Evolutionary conservation across 1,140 invertebrate genomes (phyloP), one percentile per base, ranked within the genome.

Genomic region (Augochlora pura): DNA sequence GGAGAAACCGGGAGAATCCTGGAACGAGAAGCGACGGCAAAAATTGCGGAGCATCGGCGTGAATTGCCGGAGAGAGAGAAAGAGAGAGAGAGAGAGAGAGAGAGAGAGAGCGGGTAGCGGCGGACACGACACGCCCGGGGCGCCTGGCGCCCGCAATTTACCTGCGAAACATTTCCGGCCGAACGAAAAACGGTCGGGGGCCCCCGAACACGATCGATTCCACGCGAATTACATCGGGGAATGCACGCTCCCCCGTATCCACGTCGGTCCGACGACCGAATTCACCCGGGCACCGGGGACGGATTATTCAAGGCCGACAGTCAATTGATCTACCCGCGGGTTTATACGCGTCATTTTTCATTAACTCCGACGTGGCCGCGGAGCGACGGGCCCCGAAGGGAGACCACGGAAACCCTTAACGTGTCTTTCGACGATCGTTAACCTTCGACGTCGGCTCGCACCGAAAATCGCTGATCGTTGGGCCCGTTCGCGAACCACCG

Each of bases 221-320:
- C 83, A 85, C 83, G 83, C 84, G 83, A 85, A 85, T 85, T 85
- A 84, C 82, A 85, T 80, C 77, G 57, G 77, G 82, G 83, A 85
- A 85, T 85, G 82, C 82, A 77, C 67, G 71, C 71, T 62, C 76
- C 71, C 71, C n/a, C n/a, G n/a, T n/a, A 80, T 84, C 84, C 82
- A n/a, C n/a, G 63, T 84, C 82, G 57, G 57, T 84, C 39, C 62
- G 62, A 72, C 77, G 57, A 76, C 57, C 52, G 42, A 68, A 74
- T 76, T 84, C 71, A 63, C 67, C 49, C 23, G 65, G 65, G 63
- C 82, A 32, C 32, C 4, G 27, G 68, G n/a, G n/a, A n/a, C 64
- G 46, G 74, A 85, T 84, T 75, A 84, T 80, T 76, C 70, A 74
- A 65, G 70, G 82, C 62, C 83, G 71, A 84, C 59, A 80, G 70